Conservation (phyloP, 2,797 vertebrate genomes). For the Crossoptilon crossoptilon region DNA sequence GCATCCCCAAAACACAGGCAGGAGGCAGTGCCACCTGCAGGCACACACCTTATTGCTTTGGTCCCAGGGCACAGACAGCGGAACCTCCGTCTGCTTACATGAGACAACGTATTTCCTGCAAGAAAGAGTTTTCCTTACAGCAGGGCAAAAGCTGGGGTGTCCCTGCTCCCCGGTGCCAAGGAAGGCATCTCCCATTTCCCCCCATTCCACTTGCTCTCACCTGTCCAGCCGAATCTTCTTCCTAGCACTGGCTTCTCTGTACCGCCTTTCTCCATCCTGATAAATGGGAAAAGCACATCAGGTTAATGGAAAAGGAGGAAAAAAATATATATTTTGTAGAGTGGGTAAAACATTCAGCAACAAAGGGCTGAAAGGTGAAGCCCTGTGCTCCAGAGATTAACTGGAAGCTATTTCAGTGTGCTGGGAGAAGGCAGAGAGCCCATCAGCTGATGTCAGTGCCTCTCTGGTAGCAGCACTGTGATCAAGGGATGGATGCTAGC, state of each 20-base stretch:
- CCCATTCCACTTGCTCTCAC: slow-evolving; percentile 60
- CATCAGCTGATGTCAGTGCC: neutral
- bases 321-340: fast-evolving
- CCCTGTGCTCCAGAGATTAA: neutral
- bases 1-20: no score
- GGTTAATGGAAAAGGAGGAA: neutral
- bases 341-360: neutral
- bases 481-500: fast-evolving
- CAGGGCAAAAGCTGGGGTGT: neutral
- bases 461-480: neutral
- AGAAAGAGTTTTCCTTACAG: neutral
- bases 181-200: neutral
- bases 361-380: neutral
- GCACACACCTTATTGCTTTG: slow-evolving; percentile 91
- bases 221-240: slow-evolving; percentile 96
- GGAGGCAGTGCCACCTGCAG: neutral
- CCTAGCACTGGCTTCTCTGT: slow-evolving; percentile 92
- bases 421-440: neutral
- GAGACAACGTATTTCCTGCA: slow-evolving; percentile 94
- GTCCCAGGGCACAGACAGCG: slow-evolving; percentile 96
- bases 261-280: slow-evolving; percentile 93
- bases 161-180: neutral
- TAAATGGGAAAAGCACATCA: neutral
- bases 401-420: neutral
- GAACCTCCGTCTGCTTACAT: slow-evolving; percentile 90